Evolutionary conservation across 2,113 vertebrate genomes (phyloP), one percentile per base, ranked within the genome.

Genomic region (human (Homo sapiens)): DNA sequence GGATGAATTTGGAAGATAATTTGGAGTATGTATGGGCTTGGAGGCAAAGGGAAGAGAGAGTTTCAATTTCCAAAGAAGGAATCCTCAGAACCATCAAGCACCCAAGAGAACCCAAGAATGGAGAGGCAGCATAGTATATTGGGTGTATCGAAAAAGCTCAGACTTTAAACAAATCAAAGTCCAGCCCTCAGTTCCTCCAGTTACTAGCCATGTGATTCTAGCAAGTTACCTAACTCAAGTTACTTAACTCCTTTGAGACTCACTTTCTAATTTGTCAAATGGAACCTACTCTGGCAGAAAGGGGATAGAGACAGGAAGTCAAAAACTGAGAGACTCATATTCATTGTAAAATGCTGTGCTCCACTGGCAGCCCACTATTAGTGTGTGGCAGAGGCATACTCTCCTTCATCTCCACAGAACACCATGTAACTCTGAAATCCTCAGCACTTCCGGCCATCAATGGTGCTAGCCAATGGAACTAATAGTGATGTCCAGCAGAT

Each of bases 221-320:
- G n/a, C 73, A 85, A 55, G 55, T 89, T 32, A 12, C n/a, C 27
- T 91, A 76, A 86, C 27, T 94, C 82, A 88, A 72, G 35, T 94
- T 89, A 70, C 27, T 70, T 83, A 61, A 17, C 43, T 95, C 38
- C 48, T 85, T 89, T 72, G 22, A 89, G 55, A 96, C 18, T 95
- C 70, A 43, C 86, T 92, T 92, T 25, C 70, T 92, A 55, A 72
- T 87, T 57, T 76, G 48, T 68, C 40, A 73, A 55, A 75, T 88
- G 50, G 68, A 75, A 55, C 14, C 14, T 73, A 75, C 30, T 43
- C 18, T 57, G 64, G 1, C 92, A 75, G 50, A 52, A 32, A 96
- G 35, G 5, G 7, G 52, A 7, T 50, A 17, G 66, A 94, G 43
- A 76, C 12, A 48, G 27, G 32, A 79, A 89, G 43, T 43, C 1